phyloP scores from a whole-genome alignment of 92 coral and sea anemone genomes.

The Pocillopora grandis region DNA sequence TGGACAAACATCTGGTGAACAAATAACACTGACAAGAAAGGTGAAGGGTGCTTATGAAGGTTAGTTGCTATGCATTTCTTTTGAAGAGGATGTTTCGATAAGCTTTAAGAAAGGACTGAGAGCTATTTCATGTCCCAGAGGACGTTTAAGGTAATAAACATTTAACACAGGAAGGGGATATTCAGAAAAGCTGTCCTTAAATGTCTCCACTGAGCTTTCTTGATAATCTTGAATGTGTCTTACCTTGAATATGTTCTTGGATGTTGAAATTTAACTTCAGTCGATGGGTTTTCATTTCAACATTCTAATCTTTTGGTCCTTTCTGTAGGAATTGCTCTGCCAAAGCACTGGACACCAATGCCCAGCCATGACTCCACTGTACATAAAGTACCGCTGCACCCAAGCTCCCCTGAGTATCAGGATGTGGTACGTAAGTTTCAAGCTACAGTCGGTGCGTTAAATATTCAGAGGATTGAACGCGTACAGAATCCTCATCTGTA shows the following conservation, averaged over 20 bases:
- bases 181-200: no score
- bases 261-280: background rate
- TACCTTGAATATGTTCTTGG: no score
- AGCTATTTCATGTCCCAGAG: no score
- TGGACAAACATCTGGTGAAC: conserved; percentile 37
- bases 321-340: conserved; percentile 35
- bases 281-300: background rate
- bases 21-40: conserved; percentile 29
- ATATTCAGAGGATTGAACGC: conserved; percentile 32
- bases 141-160: no score
- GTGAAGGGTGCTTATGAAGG: conserved; percentile 33
- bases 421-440: conserved; percentile 21
- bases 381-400: conserved; percentile 23
- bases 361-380: conserved; percentile 27
- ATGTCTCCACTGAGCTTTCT: no score
- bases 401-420: conserved; percentile 62
- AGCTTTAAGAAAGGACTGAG: no score
- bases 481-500: conserved; percentile 53
- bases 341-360: conserved; percentile 49
- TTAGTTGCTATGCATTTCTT: background rate
- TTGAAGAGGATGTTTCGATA: no score
- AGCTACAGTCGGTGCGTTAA: background rate
- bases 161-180: no score
- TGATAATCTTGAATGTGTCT: no score
- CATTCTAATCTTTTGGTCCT: background rate